These are phyloP conservation scores for Thymelicus acteon DNA, from an alignment of 2,888 invertebrate genomes.

Conservation along the genomic window DNA sequence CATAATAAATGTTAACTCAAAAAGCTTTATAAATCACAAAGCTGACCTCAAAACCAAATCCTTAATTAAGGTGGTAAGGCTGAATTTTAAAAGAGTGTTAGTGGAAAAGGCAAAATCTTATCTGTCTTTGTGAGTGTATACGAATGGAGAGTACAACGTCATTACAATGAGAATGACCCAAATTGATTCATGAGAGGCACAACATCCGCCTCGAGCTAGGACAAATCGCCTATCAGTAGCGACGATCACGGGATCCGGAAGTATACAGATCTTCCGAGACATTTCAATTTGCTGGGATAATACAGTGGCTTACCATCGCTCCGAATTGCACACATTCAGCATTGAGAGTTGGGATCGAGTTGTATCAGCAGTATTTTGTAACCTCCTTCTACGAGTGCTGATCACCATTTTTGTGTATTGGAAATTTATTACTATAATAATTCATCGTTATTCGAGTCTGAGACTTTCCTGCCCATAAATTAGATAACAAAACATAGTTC, in stretches of 20 bases:
- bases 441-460: too few relatives aligned
- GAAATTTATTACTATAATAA: too few relatives aligned
- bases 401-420: too few relatives aligned
- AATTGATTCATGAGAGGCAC: conserved; percentile 28
- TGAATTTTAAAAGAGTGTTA: too few relatives aligned
- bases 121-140: not conserved
- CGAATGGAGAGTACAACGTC: not conserved
- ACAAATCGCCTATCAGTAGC: conserved; percentile 32
- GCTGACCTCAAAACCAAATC: too few relatives aligned
- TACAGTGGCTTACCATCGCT: conserved; percentile 28
- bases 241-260: conserved; percentile 29
- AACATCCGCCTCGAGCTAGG: conserved; percentile 19
- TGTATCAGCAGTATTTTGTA: not conserved
- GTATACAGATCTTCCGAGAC: conserved; percentile 35
- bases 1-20: too few relatives aligned
- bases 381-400: too few relatives aligned
- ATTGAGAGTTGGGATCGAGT: not conserved
- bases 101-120: too few relatives aligned
- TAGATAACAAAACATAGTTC: too few relatives aligned
- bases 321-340: conserved; percentile 17
- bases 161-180: conserved; percentile 10
- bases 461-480: too few relatives aligned
- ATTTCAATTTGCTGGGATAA: conserved; percentile 36
- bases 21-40: too few relatives aligned
- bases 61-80: too few relatives aligned